phyloP scores from a whole-genome alignment of 2,797 vertebrate species.

The Bradypus variegatus region DNA sequence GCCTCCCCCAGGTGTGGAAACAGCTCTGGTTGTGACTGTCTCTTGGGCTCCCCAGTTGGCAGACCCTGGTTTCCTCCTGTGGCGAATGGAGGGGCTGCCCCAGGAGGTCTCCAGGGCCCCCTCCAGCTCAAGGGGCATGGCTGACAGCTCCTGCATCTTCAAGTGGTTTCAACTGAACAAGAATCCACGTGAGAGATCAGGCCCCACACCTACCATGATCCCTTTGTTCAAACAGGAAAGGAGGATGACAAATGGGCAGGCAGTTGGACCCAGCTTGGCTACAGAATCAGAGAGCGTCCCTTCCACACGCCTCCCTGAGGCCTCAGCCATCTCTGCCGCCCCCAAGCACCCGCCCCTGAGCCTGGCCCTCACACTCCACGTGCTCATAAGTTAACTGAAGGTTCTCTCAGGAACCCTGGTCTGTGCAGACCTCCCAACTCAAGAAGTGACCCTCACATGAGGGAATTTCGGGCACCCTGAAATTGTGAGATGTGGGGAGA shows the following conservation, averaged over 20 bases:
- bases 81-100: not conserved
- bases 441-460: not conserved
- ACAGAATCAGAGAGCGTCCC: not conserved
- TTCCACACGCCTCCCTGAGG: not conserved
- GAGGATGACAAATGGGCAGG: not conserved
- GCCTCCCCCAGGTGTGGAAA: not conserved
- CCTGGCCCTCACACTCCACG: not conserved
- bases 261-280: not conserved
- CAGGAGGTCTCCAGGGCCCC: not conserved
- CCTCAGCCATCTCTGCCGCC: not conserved
- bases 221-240: not conserved
- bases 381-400: not conserved
- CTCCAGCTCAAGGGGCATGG: not conserved
- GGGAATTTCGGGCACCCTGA: not conserved
- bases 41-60: not conserved
- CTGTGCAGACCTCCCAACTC: not conserved
- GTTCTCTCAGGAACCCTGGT: not conserved
- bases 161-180: not conserved
- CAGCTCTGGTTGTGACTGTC: not conserved
- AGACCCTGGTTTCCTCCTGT: not conserved
- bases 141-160: not conserved
- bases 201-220: not conserved
- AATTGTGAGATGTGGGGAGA: not conserved
- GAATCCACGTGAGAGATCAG: not conserved
- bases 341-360: too few relatives aligned